phyloP scores from a whole-genome alignment of 2,888 invertebrate species.

The Rapana venosa region DNA sequence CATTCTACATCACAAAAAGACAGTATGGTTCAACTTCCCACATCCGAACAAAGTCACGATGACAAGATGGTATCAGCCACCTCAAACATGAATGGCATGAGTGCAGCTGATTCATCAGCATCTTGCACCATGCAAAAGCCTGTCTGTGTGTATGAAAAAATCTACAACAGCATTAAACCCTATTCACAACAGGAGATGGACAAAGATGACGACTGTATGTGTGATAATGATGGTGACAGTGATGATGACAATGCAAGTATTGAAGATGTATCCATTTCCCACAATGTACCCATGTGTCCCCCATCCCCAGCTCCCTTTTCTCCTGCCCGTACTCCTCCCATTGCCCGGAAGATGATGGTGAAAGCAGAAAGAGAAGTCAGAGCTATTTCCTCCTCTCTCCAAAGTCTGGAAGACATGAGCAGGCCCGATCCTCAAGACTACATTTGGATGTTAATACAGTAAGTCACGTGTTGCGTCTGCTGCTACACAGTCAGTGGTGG shows the following conservation, averaged over 20 bases:
- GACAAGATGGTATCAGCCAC: neutral
- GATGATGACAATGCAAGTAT: conserved; percentile 35
- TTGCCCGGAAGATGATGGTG: neutral
- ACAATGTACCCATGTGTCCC: conserved; percentile 27
- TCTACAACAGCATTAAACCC: neutral
- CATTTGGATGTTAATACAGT: conserved; percentile 29
- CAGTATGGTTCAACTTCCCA: neutral
- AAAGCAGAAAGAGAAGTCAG: neutral
- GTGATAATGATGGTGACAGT: neutral
- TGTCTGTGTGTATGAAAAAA: neutral
- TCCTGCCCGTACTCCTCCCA: neutral
- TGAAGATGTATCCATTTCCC: conserved; percentile 35
- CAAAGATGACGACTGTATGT: neutral
- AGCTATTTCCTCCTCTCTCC: neutral
- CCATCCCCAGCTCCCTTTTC: conserved; percentile 18
- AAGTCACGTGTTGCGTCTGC: neutral
- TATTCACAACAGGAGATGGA: neutral
- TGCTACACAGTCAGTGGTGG: neutral
- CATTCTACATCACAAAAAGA: neutral
- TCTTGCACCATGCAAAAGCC: neutral
- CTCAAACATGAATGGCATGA: neutral
- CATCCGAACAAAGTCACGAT: neutral
- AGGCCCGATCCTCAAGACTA: neutral
- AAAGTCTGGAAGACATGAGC: neutral
- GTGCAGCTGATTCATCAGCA: neutral